phyloP scores from a whole-genome alignment of 2,113 vertebrate genomes.

The Sminthopsis crassicaudata region DNA sequence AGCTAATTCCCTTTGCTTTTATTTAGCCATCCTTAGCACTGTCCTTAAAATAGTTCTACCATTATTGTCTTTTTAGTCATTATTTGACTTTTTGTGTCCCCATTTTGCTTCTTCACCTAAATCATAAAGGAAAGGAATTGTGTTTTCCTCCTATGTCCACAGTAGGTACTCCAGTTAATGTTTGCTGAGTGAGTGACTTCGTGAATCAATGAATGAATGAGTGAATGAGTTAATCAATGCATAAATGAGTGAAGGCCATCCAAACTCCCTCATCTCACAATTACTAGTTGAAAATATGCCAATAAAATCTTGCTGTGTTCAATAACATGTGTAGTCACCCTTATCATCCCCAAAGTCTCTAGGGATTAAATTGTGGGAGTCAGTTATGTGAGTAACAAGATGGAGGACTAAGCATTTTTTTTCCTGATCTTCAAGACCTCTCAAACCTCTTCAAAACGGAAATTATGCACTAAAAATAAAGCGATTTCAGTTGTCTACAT shows the following conservation, averaged over 20 bases:
- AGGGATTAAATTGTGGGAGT: neutral
- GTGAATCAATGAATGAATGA: conserved; percentile 3
- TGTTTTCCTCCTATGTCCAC: neutral
- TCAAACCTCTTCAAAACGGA: neutral
- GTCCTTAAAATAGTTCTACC: neutral
- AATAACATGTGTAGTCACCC: conserved; percentile 2
- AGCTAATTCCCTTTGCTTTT: neutral
- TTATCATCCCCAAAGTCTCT: neutral
- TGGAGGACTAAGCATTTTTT: neutral
- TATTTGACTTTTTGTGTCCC: neutral
- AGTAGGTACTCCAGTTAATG: neutral
- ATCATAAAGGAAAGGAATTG: neutral
- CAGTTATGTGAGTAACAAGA: neutral
- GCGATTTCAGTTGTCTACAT: neutral
- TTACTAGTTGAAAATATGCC: neutral
- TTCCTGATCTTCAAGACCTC: neutral
- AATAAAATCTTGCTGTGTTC: conserved; percentile 1
- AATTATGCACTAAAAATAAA: neutral
- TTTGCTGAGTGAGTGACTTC: neutral
- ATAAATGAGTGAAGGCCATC: conserved; percentile 1
- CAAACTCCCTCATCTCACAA: neutral
- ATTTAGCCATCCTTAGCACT: neutral
- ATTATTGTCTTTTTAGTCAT: neutral
- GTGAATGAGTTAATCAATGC: neutral
- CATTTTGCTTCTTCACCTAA: neutral